Conservation (phyloP, 2,797 vertebrate species). For the Taeniopygia guttata region DNA sequence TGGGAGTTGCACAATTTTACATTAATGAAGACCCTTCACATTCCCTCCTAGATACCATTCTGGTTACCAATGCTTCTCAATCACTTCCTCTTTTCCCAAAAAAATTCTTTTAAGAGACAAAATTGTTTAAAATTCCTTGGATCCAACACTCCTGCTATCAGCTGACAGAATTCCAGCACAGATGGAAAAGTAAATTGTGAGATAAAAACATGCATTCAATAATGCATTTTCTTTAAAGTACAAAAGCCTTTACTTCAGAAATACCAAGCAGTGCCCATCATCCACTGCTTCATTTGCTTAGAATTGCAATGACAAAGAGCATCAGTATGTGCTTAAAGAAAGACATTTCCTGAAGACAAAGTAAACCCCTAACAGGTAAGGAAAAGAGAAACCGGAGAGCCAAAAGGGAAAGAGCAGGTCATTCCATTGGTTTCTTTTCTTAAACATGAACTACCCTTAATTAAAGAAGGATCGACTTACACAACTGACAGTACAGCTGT, state of each 20-base stretch:
- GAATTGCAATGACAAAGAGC: slow-evolving; percentile 7
- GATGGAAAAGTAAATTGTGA: neutral
- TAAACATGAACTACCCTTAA: slow-evolving; percentile 51
- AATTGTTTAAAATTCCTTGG: neutral
- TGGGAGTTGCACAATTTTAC: neutral
- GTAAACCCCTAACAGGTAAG: neutral
- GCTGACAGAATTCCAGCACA: neutral
- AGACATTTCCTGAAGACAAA: neutral
- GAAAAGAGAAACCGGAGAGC: slow-evolving; percentile 33
- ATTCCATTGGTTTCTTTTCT: slow-evolving; percentile 11
- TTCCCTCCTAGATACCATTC: neutral
- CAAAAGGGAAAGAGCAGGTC: neutral
- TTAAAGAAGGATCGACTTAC: slow-evolving; percentile 43
- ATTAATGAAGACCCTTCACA: neutral
- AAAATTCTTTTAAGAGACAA: neutral
- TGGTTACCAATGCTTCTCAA: neutral
- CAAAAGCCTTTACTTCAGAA: slow-evolving; percentile 30
- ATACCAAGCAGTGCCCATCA: neutral
- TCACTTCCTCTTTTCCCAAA: neutral
- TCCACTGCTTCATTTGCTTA: neutral
- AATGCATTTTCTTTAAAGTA: neutral
- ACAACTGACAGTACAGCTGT: neutral
- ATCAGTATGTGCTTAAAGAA: neutral
- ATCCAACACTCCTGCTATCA: neutral
- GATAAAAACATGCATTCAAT: neutral